A percentile compares a stretch with the other conserved stretches of the same genome.
Evolutionary conservation across 2,113 vertebrate species (phyloP).

Genomic region (Phaethon lepturus): DNA sequence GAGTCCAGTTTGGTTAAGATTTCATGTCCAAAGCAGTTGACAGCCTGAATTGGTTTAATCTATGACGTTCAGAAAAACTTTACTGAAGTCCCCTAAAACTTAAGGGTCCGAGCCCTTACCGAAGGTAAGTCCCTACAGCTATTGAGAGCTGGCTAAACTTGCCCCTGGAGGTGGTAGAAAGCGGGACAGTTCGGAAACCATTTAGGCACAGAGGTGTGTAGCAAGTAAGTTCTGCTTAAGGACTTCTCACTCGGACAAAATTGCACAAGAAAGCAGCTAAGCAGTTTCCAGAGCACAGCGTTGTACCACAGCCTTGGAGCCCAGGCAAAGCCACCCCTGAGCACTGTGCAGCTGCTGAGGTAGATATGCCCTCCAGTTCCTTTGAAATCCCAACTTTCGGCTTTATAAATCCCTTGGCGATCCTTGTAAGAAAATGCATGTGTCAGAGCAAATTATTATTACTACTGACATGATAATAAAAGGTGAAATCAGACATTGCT

Average conservation of each 20-base stretch:
- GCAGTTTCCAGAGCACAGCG: neutral
- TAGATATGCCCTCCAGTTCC: neutral
- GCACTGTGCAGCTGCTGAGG: neutral
- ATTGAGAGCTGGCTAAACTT: neutral
- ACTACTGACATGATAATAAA: slow-evolving; percentile 20
- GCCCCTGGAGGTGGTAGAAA: neutral
- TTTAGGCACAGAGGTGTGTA: neutral
- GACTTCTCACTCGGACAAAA: neutral
- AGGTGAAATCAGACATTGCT: neutral
- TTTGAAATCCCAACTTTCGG: neutral
- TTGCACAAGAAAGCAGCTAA: neutral
- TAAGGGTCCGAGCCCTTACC: neutral
- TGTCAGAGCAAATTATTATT: slow-evolving; percentile 40
- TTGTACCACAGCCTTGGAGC: neutral
- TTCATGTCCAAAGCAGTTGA: neutral
- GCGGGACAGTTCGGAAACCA: neutral
- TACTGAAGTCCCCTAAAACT: neutral
- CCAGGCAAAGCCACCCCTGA: neutral
- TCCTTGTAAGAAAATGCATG: slow-evolving; percentile 3
- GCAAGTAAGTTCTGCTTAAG: neutral
- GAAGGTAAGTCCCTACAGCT: neutral
- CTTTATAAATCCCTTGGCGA: neutral
- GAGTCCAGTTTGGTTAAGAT: neutral
- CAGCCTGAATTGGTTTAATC: neutral
- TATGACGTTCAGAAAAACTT: rapidly evolving